These are phyloP conservation scores for Brassicogethes aeneus DNA, from an alignment of 2,888 invertebrate genomes.

Conservation along the genomic window DNA sequence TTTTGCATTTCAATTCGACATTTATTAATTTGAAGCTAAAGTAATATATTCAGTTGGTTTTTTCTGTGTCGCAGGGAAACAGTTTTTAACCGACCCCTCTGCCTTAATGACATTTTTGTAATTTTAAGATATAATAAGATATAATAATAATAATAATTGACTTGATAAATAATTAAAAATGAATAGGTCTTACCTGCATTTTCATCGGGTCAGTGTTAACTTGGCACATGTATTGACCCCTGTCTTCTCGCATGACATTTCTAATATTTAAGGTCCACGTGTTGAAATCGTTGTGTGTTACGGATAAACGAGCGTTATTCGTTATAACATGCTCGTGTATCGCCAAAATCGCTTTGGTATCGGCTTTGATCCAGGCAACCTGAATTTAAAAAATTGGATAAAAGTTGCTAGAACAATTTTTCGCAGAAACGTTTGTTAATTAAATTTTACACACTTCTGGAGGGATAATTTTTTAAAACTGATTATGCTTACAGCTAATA, in stretches of 20 bases:
- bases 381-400: no score
- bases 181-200: conserved; percentile 64
- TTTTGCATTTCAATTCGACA: background rate
- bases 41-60: background rate
- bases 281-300: conserved; percentile 86
- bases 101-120: no score
- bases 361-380: conserved; percentile 94
- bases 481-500: no score
- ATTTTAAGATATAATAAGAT: no score
- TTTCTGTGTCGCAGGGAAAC: no score
- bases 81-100: no score
- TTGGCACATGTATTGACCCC: conserved; percentile 91
- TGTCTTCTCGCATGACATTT: conserved; percentile 75
- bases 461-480: no score
- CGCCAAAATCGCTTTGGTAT: conserved; percentile 86
- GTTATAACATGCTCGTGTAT: conserved; percentile 92
- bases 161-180: no score
- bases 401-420: no score
- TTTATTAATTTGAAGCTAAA: background rate
- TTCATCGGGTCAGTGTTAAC: conserved; percentile 92
- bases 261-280: conserved; percentile 88
- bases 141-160: no score
- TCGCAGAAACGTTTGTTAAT: no score
- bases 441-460: no score
- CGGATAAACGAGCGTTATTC: conserved; percentile 80